Base-by-base conservation (phyloP, 2,797 vertebrate species). In the Salarias fasciatus region DNA sequence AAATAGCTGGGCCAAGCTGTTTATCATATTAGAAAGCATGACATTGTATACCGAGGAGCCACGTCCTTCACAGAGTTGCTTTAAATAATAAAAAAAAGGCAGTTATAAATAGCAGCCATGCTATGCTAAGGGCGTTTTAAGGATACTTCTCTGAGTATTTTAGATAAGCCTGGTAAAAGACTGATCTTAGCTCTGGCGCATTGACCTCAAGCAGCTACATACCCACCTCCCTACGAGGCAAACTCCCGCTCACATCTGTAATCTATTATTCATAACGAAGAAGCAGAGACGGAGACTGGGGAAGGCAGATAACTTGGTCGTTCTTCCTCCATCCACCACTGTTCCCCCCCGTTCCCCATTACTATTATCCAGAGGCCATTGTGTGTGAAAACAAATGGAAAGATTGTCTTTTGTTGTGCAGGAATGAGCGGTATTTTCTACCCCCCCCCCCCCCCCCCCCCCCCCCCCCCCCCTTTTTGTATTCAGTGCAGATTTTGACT, bases 181-280 rank as follows among this genome's bases (percentile, higher is more conserved):
- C 66, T 42, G 59, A 77, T 87, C 63, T 70, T 9, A 58, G 47
- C 61, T 67, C 18, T 56, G 65, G 68, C 7, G 45, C 6, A 51
- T 66, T 85, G 86, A 90, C 86, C 89, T 89, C 74, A 41, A 80
- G 79, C 76, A 57, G 68, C 65, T 74, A 72, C 53, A 64, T 66
- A 65, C 61, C 74, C 45, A 51, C 79, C 76, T 82, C 69, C 75
- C 82, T 80, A 84, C 72, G 45, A 85, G 86, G 79, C 65, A 80
- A 85, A 80, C 70, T 75, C 69, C 67, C 30, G 43, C 82, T 80
- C 88, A 86, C 83, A 83, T 90, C 86, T 91, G 62, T 88, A 85
- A 92, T 92, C 88, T 92, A 90, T 93, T 92, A 91, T 92, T 92
- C 83, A 92, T 82, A 80, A 85, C 31, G 41, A 81, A 75, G 74